Percentiles rank a stretch among this genome's conserved stretches.
phyloP scores from a whole-genome alignment of 2,888 invertebrate species.

The Apamea sordens region DNA sequence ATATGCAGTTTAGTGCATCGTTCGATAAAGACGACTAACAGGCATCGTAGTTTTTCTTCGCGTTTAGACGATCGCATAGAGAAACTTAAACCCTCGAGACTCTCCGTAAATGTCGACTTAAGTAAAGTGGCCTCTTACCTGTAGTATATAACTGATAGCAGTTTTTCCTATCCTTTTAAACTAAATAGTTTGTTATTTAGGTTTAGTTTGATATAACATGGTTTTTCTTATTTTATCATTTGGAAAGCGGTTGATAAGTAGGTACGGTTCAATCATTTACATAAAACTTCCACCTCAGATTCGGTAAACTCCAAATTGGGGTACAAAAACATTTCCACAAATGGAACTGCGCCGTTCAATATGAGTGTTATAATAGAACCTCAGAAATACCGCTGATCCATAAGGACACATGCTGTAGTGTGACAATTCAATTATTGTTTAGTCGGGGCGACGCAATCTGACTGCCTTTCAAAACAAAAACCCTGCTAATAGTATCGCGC shows the following conservation, averaged over 20 bases:
- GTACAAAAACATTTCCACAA: conserved; percentile 14
- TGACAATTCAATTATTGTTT: conserved; percentile 86
- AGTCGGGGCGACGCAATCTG: conserved; percentile 83
- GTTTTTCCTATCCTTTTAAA: conserved; percentile 57
- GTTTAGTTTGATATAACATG: neutral
- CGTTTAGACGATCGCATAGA: conserved; percentile 72
- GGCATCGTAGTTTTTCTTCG: conserved; percentile 75
- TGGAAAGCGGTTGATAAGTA: neutral
- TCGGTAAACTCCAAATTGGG: conserved; percentile 9
- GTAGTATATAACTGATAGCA: conserved; percentile 63
- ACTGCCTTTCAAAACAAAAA: conserved; percentile 87
- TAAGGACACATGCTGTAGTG: conserved; percentile 73
- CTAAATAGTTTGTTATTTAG: conserved; percentile 26
- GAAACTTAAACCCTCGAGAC: conserved; percentile 75
- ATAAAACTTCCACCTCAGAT: neutral
- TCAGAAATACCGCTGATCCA: conserved; percentile 61
- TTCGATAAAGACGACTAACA: conserved; percentile 76
- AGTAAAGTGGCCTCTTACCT: conserved; percentile 74
- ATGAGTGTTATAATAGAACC: conserved; percentile 24
- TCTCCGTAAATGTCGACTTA: conserved; percentile 77
- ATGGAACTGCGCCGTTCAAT: conserved; percentile 10
- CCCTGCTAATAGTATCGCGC: conserved; percentile 86
- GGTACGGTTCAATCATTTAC: neutral
- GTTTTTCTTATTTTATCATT: neutral
- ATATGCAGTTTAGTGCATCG: conserved; percentile 70